These are phyloP conservation scores for Acanthosepion esculentum DNA, from an alignment of 2,888 invertebrate species.

Conservation along the genomic window DNA sequence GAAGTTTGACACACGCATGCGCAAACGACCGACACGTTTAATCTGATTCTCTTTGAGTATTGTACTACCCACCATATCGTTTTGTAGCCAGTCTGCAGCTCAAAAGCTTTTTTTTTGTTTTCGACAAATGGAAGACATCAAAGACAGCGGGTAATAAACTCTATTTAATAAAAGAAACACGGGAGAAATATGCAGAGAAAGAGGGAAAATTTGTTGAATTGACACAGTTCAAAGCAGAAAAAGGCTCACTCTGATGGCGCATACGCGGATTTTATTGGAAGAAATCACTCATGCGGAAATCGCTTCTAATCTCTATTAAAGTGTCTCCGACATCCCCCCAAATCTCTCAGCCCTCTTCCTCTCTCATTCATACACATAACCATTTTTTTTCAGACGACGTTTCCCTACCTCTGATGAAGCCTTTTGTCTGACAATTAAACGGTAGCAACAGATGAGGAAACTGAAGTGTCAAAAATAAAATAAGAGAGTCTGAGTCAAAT, in stretches of 20 bases:
- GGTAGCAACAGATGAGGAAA: background rate
- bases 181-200: background rate
- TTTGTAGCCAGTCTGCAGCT: background rate
- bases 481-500: background rate
- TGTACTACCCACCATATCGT: background rate
- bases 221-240: constrained; percentile 6
- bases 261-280: background rate
- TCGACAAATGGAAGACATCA: background rate
- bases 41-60: background rate
- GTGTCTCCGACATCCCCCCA: background rate
- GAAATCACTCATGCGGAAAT: background rate
- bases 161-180: background rate
- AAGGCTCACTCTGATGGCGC: background rate
- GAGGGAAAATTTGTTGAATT: background rate
- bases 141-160: background rate
- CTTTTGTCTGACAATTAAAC: background rate
- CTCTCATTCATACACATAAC: background rate
- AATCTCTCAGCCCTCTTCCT: background rate
- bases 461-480: background rate
- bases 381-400: background rate
- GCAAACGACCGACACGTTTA: too few relatives aligned
- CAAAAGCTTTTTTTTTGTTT: background rate
- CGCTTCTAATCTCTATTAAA: background rate
- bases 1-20: too few relatives aligned
- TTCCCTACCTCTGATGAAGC: background rate